phyloP scores from a whole-genome alignment of 2,797 vertebrate genomes.

The Cossypha niveicapilla region DNA sequence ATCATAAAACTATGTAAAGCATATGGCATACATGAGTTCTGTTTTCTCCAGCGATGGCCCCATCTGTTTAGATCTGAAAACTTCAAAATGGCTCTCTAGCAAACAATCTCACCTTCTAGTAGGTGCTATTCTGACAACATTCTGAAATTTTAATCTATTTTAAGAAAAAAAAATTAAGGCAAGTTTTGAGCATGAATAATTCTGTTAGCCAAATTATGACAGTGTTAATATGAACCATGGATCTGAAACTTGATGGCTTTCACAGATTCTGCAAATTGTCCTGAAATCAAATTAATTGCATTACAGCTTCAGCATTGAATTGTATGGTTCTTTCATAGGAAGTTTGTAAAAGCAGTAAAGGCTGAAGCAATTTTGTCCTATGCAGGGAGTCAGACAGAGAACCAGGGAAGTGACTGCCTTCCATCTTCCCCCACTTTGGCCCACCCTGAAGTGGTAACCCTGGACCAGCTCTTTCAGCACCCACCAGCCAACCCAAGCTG shows the following conservation, averaged over 20 bases:
- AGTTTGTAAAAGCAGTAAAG: background rate
- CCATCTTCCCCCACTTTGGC: background rate
- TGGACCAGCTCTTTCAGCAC: background rate
- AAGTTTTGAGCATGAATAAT: background rate
- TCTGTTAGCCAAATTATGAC: background rate
- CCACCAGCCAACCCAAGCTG: background rate
- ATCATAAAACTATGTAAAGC: background rate
- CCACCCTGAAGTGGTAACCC: background rate
- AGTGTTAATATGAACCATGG: background rate
- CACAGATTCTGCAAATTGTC: background rate
- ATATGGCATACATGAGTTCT: background rate
- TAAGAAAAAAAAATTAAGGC: background rate
- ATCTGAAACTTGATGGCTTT: background rate
- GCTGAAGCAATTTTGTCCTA: background rate
- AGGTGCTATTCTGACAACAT: background rate
- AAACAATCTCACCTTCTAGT: background rate
- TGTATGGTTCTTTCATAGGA: background rate
- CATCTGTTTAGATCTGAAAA: background rate
- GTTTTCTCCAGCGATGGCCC: background rate
- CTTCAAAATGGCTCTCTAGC: background rate
- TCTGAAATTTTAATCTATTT: background rate
- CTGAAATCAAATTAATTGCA: background rate
- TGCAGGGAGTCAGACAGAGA: background rate
- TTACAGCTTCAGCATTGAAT: background rate
- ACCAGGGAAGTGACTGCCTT: background rate